Conservation (phyloP, 2,113 vertebrate species). For the Dasypus novemcinctus region DNA sequence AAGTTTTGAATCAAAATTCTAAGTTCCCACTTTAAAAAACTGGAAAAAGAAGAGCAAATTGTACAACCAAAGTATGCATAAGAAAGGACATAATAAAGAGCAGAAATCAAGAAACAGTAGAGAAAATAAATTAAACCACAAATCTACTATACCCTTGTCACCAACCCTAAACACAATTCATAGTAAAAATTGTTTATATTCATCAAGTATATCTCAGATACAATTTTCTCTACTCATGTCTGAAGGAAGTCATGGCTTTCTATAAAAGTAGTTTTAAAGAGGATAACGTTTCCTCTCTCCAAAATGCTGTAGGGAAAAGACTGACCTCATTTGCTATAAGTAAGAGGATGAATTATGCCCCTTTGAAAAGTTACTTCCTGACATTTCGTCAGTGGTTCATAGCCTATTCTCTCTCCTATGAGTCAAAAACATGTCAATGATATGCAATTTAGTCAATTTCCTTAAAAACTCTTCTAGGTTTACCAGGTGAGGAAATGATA, state of each 20-base stretch:
- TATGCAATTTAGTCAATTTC: background rate
- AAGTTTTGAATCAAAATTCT: background rate
- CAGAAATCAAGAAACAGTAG: background rate
- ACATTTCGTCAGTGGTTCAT: background rate
- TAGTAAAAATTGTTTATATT: background rate
- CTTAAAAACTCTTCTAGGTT: background rate
- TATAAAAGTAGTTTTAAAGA: background rate
- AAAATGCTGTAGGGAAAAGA: background rate
- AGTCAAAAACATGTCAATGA: background rate
- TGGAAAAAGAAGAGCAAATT: background rate
- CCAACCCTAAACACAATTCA: background rate
- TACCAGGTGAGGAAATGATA: background rate
- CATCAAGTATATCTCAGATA: background rate
- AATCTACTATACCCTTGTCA: background rate
- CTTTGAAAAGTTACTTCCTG: background rate
- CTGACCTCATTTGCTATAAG: background rate
- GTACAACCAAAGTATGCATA: background rate
- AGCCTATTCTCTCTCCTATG: background rate
- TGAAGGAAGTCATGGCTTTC: background rate
- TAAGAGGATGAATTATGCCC: background rate
- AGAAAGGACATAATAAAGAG: background rate
- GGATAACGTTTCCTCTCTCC: background rate
- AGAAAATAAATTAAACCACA: background rate
- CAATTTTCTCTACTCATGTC: background rate
- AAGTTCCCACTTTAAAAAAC: background rate